Base-by-base conservation (phyloP, 2,797 vertebrate genomes). In the Scarus forsteni region DNA sequence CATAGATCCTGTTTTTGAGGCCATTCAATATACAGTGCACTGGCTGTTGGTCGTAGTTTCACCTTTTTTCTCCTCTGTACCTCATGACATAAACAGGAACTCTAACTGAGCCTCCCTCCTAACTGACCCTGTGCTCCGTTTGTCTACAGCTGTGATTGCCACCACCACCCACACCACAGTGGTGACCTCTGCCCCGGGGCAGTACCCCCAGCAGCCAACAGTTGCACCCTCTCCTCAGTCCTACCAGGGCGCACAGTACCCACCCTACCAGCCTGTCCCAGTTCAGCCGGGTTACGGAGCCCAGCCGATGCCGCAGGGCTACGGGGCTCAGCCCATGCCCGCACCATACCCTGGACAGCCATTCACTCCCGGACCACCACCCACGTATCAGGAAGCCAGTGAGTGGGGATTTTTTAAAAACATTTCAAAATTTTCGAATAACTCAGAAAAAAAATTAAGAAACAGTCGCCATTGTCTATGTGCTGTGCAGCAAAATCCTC, bases 121-220 rank as follows among this genome's bases (percentile, higher is more conserved):
- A 39, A 0, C 11, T 10, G n/a, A 69, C n/a, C 13, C 34, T 79
- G 18, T 76, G 11, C 42, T 44, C 3, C 43, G 0, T 66, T 74
- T 81, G 5, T 10, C 59, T 46, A 7, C 87, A 94, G 94, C 94
- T 74, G 90, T 94, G 46, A 7, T 93, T 0, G 74, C 92, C 0
- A 89, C 92, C 12, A 90, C 90, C 59, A 90, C 91, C 40, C 85
- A 92, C 81, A 92, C 93, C 60, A 94, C 94, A 9, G 90, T 95
- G 60, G 66, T 94, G 43, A 91, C 83, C 13, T 38, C 16, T 0
- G 1, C 50, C 3, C 75, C 88, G 40, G 88, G 57, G 54, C 83
- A 83, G 7, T 95, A 93, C 75, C 91, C 92, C 1, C 92, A 86
- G 75, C 91, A 94, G 61, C 87, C 82, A 0, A 53, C 38, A 0